Evolutionary conservation across 2,113 vertebrate genomes (phyloP).

Genomic region (Muntiacus reevesi): DNA sequence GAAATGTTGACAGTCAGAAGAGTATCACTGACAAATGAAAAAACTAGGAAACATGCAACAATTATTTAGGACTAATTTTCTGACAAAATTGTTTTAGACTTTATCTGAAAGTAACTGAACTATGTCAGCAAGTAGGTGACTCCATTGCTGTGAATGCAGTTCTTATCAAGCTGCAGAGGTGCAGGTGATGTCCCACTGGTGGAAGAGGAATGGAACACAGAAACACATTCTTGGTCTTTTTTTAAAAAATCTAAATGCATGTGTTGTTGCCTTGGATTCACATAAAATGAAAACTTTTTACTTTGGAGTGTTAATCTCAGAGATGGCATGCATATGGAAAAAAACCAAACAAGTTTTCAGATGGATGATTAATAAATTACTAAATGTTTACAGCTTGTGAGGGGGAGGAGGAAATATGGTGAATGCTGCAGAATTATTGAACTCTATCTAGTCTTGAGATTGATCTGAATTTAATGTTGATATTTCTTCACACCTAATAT

Average conservation of each 20-base stretch:
- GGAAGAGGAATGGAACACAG: not conserved
- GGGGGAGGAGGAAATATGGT: not conserved
- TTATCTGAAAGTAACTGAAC: not conserved
- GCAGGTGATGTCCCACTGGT: not conserved
- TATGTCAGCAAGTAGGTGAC: not conserved
- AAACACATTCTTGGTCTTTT: not conserved
- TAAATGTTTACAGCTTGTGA: not conserved
- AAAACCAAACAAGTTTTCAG: not conserved
- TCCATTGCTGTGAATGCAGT: not conserved
- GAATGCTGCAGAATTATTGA: not conserved
- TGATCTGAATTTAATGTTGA: not conserved
- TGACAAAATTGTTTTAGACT: conserved; percentile 1
- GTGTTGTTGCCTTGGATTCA: not conserved
- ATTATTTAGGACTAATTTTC: not conserved
- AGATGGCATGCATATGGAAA: not conserved
- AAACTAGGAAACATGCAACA: not conserved
- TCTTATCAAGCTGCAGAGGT: accelerated
- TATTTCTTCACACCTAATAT: not conserved
- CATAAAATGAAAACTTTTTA: not conserved
- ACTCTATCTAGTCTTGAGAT: not conserved
- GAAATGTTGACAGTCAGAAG: not conserved
- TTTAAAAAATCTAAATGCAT: not conserved
- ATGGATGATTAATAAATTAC: not conserved
- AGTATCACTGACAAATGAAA: not conserved
- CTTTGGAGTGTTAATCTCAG: not conserved